Evolutionary conservation across 2,888 invertebrate species (phyloP).

Genomic region (Lomographa bimaculata): DNA sequence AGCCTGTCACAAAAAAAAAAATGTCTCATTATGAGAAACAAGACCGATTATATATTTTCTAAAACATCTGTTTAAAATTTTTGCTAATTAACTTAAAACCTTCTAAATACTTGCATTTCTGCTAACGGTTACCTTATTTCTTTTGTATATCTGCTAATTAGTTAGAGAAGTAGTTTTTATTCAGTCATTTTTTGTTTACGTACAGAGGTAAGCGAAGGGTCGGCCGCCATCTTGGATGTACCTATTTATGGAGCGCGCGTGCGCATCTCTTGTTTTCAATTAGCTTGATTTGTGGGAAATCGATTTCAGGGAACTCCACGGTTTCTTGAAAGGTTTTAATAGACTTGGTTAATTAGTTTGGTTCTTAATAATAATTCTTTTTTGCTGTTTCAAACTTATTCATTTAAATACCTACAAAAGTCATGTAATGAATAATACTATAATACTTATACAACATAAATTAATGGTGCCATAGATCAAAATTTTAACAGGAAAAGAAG

Average conservation of each 20-base stretch:
- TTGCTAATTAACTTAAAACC: too few species aligned
- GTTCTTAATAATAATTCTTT: too few species aligned
- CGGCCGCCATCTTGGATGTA: constrained; percentile 50
- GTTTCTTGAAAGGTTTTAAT: constrained; percentile 8
- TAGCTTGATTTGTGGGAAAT: constrained; percentile 61
- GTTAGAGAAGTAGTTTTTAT: constrained; percentile 26
- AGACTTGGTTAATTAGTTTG: constrained; percentile 5
- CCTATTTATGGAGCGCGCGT: constrained; percentile 54
- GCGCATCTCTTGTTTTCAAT: constrained; percentile 51
- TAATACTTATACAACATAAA: too few species aligned
- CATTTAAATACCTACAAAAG: too few species aligned
- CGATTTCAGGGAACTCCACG: constrained; percentile 47
- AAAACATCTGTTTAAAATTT: too few species aligned
- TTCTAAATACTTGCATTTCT: constrained; percentile 20
- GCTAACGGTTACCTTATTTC: constrained; percentile 25
- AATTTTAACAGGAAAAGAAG: too few species aligned
- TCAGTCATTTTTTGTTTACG: constrained; percentile 43
- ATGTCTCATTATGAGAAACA: too few species aligned
- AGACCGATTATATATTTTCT: too few species aligned
- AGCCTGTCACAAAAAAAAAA: too few species aligned
- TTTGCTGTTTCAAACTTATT: too few species aligned
- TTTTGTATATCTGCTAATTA: constrained; percentile 21
- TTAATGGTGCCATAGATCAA: too few species aligned
- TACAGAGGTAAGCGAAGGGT: constrained; percentile 42
- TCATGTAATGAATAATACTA: too few species aligned